These are phyloP conservation scores for Neoarius graeffei DNA, from an alignment of 2,113 vertebrate species.

Conservation along the genomic window DNA sequence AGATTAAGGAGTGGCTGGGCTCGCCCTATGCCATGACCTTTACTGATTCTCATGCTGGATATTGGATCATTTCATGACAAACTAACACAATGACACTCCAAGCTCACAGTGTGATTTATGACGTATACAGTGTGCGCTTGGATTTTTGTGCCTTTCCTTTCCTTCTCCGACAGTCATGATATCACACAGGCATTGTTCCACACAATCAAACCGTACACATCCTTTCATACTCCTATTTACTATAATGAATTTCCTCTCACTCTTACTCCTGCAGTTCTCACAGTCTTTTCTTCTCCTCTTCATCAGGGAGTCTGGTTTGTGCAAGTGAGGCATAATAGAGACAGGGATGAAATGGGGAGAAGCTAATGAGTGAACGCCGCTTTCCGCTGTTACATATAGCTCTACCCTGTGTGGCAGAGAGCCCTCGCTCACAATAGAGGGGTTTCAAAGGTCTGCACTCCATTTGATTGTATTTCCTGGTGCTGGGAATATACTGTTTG, in stretches of 20 bases:
- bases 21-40: slow-evolving; percentile 33
- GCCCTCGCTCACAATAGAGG: slow-evolving; percentile 67
- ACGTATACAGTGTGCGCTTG: neutral
- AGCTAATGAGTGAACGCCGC: slow-evolving; percentile 70
- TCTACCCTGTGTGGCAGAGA: slow-evolving; percentile 54
- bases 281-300: slow-evolving; percentile 53
- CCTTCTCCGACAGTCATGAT: neutral
- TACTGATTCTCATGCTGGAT: slow-evolving; percentile 5
- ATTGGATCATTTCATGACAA: slow-evolving; percentile 25
- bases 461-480: slow-evolving; percentile 73
- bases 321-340: slow-evolving; percentile 66
- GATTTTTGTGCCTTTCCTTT: neutral
- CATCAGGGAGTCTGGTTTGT: slow-evolving; percentile 64
- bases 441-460: slow-evolving; percentile 66
- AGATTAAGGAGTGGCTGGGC: slow-evolving; percentile 61
- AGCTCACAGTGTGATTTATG: neutral
- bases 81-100: neutral
- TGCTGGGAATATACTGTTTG: slow-evolving; percentile 57
- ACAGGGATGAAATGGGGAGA: slow-evolving; percentile 63
- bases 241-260: slow-evolving; percentile 47
- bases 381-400: slow-evolving; percentile 71
- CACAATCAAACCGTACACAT: neutral
- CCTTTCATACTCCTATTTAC: neutral
- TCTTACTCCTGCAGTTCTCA: slow-evolving; percentile 42
- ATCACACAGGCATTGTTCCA: too few species aligned